Percentiles rank a stretch among this genome's conserved stretches.
phyloP scores from a whole-genome alignment of 2,113 vertebrate genomes.

The Eretmochelys imbricata region DNA sequence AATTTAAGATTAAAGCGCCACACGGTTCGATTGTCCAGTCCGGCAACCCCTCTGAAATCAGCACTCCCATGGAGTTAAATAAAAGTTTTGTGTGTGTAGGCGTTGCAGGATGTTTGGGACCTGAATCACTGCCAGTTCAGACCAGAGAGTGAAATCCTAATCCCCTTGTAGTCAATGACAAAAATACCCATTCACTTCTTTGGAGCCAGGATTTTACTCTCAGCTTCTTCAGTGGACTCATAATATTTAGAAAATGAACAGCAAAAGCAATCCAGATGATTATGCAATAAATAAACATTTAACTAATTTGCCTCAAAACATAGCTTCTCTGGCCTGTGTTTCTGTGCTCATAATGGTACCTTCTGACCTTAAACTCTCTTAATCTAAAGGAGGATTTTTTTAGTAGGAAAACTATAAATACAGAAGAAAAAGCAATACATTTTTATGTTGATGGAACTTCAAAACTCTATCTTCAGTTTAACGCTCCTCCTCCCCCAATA shows the following conservation, averaged over 20 bases:
- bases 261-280: background rate
- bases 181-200: background rate
- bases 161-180: background rate
- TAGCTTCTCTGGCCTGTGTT: background rate
- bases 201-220: background rate
- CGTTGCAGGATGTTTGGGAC: background rate
- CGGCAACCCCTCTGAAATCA: background rate
- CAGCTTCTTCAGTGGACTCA: background rate
- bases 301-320: background rate
- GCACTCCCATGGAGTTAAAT: background rate
- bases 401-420: background rate
- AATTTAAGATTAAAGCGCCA: background rate
- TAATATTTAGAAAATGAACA: background rate
- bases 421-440: background rate
- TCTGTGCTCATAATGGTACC: background rate
- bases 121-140: background rate
- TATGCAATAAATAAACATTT: background rate
- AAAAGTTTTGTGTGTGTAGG: background rate
- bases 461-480: background rate
- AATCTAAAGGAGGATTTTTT: fast-evolving
- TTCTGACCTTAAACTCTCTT: background rate
- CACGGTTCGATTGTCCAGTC: background rate
- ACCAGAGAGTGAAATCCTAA: background rate
- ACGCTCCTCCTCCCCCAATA: background rate
- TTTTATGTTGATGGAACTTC: background rate